phyloP scores from a whole-genome alignment of 2,888 invertebrate genomes.

The Morinoia aosen region DNA sequence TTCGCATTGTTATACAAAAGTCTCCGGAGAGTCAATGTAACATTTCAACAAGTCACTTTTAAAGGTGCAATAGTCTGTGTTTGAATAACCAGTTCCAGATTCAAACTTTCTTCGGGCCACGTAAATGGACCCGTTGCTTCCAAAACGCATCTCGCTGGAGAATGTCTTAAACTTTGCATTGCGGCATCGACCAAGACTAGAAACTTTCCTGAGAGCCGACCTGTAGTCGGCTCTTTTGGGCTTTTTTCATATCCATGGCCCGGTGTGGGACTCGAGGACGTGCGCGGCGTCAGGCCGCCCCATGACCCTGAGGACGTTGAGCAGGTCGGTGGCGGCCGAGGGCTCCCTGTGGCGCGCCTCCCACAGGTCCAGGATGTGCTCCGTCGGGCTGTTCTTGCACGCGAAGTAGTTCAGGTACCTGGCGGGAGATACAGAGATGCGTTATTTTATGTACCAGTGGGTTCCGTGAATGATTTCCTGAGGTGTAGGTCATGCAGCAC shows the following conservation, averaged over 20 bases:
- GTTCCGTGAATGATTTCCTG: not conserved
- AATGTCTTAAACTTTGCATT: not conserved
- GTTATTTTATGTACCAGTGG: not conserved
- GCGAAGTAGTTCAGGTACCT: constrained; percentile 96
- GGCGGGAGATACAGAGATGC: constrained; percentile 58
- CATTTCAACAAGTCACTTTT: constrained; percentile 38
- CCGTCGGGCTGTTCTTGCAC: constrained; percentile 95
- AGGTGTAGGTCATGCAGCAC: not conserved
- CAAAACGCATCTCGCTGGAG: not conserved
- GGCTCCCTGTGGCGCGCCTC: constrained; percentile 89
- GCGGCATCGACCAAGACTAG: constrained; percentile 39
- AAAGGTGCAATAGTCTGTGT: not conserved
- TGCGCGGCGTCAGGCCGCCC: constrained; percentile 87
- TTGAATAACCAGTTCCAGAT: not conserved
- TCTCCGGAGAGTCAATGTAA: constrained; percentile 9
- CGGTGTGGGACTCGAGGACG: constrained; percentile 81
- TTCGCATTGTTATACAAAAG: not conserved
- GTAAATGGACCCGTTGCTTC: not conserved
- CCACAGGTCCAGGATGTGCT: constrained; percentile 95
- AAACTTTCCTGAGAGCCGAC: constrained; percentile 25
- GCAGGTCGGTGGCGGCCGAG: constrained; percentile 85
- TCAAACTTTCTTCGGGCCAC: not conserved
- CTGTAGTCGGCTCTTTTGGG: constrained; percentile 36
- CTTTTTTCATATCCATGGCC: constrained; percentile 72
- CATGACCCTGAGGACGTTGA: constrained; percentile 88